Base-by-base conservation (phyloP, 2,888 invertebrate genomes). In the Harpagoxenus sublaevis region DNA sequence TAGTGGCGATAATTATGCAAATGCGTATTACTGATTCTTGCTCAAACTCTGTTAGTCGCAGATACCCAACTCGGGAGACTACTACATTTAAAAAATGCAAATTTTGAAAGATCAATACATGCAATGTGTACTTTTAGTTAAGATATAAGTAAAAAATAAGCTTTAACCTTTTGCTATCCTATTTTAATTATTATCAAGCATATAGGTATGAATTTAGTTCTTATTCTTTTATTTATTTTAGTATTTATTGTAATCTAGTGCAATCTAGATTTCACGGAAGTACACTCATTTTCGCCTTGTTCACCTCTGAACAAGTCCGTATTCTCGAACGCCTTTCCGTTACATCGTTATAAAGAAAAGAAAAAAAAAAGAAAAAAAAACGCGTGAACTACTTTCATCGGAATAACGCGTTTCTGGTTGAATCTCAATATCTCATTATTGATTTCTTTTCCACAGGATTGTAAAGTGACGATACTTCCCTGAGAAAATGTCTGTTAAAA, bases 261-360 rank as follows among this genome's bases (percentile, higher is more conserved):
- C 18, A 57, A 83, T 48, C 48, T 15, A 55, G 35, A 62, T 82
- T 75, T 48, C 62, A 55, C 77, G 66, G 77, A 83, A 83, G 35
- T 51, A 42, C 53, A 23, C 53, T 75, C 53, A 18, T 74, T 51
- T n/a, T 78, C 78, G 45, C 57, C 18, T 63, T 48, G 18, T 75
- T 65, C 55, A 66, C 9, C 23, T 57, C 31, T 63, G 31, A 51
- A 63, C 70, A 71, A 65, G 39, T 35, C 45, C 35, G 31, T 39
- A 23, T 68, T 73, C 78, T 71, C 62, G 63, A 66, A 77, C 42
- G 51, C 57, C 70, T 65, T 60, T 51, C 84, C 73, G 78, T 85
- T 84, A 84, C n/a, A 35, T 35, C 53, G 3, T 63, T 48, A 39
- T 18, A 39, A 79, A 48, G 15, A 42, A 66, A 75, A 51, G 48